phyloP scores from a whole-genome alignment of 2,113 vertebrate genomes.

The Jacana jacana region DNA sequence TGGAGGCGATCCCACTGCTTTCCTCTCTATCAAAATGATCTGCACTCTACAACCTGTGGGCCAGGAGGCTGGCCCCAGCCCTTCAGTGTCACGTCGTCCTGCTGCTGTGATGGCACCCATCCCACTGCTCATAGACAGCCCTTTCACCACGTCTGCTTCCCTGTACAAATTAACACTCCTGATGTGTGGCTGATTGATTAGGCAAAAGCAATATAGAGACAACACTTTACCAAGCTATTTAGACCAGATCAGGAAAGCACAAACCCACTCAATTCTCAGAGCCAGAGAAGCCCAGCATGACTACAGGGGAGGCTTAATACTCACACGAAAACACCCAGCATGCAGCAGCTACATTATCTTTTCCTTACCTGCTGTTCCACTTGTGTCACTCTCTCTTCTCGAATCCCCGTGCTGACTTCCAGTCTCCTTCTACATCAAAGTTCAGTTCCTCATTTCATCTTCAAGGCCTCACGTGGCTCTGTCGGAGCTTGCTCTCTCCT shows the following conservation, averaged over 20 bases:
- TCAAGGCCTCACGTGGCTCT: conserved; percentile 4
- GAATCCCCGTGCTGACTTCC: background rate
- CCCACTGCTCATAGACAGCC: background rate
- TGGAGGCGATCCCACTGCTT: background rate
- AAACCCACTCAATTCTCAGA: conserved; percentile 35
- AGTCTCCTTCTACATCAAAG: conserved; percentile 49
- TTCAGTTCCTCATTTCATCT: conserved; percentile 45
- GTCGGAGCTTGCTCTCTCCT: background rate
- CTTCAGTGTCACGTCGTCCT: background rate
- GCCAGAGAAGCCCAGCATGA: background rate
- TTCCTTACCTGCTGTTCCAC: conserved; percentile 52
- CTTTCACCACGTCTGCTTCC: background rate
- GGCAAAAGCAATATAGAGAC: background rate
- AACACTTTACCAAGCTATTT: background rate
- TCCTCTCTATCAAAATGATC: background rate
- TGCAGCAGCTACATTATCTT: conserved; percentile 43
- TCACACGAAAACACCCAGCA: background rate
- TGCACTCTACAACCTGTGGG: background rate
- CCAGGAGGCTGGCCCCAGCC: background rate
- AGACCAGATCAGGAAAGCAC: background rate
- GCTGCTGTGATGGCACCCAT: background rate
- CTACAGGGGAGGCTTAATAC: conserved; percentile 18
- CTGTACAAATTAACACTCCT: background rate
- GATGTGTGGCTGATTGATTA: background rate
- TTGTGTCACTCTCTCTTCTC: conserved; percentile 43